Conservation (phyloP, 53 echinoderm and acorn worm species). For the Patiria pectinifera region DNA sequence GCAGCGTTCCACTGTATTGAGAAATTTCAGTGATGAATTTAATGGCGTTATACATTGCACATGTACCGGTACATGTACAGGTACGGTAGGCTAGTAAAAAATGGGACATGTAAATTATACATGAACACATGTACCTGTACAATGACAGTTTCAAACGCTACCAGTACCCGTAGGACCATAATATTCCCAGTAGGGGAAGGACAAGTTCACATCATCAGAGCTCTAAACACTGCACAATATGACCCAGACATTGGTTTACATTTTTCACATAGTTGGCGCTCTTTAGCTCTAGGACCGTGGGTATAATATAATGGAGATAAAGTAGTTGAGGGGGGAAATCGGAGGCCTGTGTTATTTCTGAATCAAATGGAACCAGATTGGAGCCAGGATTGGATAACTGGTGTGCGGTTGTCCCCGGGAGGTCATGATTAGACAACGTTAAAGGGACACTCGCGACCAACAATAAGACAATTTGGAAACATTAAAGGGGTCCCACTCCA, state of each 20-base stretch:
- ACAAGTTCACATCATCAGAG: not conserved
- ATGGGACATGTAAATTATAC: too few species aligned
- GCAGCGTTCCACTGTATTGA: too few species aligned
- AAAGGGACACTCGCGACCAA: constrained; percentile 6
- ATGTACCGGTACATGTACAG: too few species aligned
- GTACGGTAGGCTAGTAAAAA: not conserved
- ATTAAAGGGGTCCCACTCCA: not conserved
- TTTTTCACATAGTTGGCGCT: constrained; percentile 1
- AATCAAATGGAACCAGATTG: constrained; percentile 33
- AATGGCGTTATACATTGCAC: too few species aligned
- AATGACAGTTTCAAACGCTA: not conserved
- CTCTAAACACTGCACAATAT: not conserved
- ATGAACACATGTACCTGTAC: too few species aligned
- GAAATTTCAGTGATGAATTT: too few species aligned
- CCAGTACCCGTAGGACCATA: not conserved
- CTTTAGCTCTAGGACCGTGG: not conserved
- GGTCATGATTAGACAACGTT: constrained; percentile 8
- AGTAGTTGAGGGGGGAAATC: not conserved
- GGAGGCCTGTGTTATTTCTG: constrained; percentile 1
- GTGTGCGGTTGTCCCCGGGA: not conserved
- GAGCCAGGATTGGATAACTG: constrained; percentile 9
- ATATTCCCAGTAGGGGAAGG: not conserved
- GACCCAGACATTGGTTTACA: constrained; percentile 24
- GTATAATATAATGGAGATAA: not conserved
- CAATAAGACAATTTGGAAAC: not conserved